Base-by-base conservation (phyloP, 2,888 invertebrate genomes). In the Bombylius major region DNA sequence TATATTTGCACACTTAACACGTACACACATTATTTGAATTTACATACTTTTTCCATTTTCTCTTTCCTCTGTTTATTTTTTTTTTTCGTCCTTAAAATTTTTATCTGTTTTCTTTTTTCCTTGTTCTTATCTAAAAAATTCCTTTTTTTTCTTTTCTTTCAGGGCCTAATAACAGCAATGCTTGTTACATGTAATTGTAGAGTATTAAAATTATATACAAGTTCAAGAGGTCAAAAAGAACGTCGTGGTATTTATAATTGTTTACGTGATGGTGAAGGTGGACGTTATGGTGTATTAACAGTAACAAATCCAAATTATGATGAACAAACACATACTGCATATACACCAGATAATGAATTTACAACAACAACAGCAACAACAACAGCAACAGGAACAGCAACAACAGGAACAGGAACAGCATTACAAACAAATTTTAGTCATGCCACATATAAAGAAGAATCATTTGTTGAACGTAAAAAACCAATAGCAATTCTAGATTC, bases 151-250 rank as follows among this genome's bases (percentile, higher is more conserved):
- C 39, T n/a, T 33, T 33, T 39, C 49, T 64, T 70, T 56, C 73
- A 84, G 74, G 84, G 84, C 47, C 76, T 83, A 58, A 75, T 81
- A 61, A 78, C 83, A 55, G 79, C 82, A 14, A 72, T 82, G 65
- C 75, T 81, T 58, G 81, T 82, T 54, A 81, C 82, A 33, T 82
- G 82, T 68, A 82, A 82, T 69, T 82, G 82, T 65, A 75, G 77
- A 61, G 67, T 74, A 42, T 57, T 65, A 23, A 64, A 65, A 54
- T 52, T 65, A 13, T 65, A 65, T 50, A 64, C 65, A 8, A 61
- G 62, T n/a, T 61, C 65, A 7, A 59, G 63, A 49, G 61, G 61
- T 23, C 62, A 59, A 3, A 65, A 65, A 54, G 60, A 63, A 52
- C 63, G 64, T 47, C 62, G 64, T 54, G 65, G 64, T 42, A 58